Conservation (phyloP, 2,113 vertebrate species). For the Forbesichthys agassizii region DNA sequence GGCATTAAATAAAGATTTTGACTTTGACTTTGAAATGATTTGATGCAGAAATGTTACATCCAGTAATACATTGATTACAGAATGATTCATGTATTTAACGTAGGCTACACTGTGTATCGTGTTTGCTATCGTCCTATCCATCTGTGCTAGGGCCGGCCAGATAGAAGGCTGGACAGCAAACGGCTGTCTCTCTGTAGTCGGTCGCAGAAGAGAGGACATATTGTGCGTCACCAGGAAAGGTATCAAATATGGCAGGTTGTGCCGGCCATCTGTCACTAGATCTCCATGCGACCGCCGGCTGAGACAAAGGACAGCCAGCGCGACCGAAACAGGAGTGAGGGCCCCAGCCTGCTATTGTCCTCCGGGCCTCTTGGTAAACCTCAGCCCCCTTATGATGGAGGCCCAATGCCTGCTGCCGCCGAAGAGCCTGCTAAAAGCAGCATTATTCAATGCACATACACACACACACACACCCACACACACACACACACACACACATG, state of each 20-base stretch:
- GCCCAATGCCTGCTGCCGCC: conserved; percentile 19
- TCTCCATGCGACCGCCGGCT: conserved; percentile 65
- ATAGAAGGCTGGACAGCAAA: conserved; percentile 76
- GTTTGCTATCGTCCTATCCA: conserved; percentile 9
- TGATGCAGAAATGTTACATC: neutral
- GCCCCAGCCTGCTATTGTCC: conserved; percentile 71
- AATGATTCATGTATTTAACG: too few species aligned
- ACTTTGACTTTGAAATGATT: too few species aligned
- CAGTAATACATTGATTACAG: too few species aligned
- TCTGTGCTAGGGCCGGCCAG: neutral
- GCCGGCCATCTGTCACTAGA: conserved; percentile 87
- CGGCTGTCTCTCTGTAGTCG: conserved; percentile 84
- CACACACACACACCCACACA: conserved; percentile 9
- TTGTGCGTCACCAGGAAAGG: conserved; percentile 87
- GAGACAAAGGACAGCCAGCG: conserved; percentile 79
- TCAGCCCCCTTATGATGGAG: conserved; percentile 52
- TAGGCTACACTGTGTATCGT: neutral
- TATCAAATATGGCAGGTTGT: conserved; percentile 87
- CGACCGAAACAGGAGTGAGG: conserved; percentile 61
- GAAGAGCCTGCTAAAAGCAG: conserved; percentile 23
- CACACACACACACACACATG: conserved; percentile 7
- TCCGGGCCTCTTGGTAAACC: conserved; percentile 56
- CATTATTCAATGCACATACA: conserved; percentile 22
- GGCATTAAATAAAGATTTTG: too few species aligned
- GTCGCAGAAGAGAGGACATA: conserved; percentile 84